Percentiles rank a stretch among this genome's conserved stretches.
Conservation (phyloP, 2,888 invertebrate genomes). For the Synanthedon tipuliformis region DNA sequence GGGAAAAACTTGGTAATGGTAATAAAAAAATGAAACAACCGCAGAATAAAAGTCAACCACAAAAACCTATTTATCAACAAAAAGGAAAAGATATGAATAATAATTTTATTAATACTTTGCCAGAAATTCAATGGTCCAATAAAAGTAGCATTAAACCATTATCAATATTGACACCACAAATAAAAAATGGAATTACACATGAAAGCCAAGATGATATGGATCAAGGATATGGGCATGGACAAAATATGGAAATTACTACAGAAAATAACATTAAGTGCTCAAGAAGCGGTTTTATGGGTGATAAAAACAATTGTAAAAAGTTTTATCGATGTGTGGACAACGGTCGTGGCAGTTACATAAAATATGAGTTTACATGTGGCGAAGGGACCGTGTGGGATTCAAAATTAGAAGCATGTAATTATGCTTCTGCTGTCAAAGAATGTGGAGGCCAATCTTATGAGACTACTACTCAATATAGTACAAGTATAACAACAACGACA, state of each 20-base stretch:
- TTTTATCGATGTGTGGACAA: conserved; percentile 75
- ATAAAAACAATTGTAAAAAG: conserved; percentile 68
- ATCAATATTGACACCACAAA: not conserved
- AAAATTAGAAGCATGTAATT: conserved; percentile 67
- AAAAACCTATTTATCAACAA: conserved; percentile 12
- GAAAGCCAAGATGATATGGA: not conserved
- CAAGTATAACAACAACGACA: conserved; percentile 6
- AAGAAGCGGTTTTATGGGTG: conserved; percentile 72
- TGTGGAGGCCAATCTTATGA: conserved; percentile 21
- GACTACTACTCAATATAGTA: conserved; percentile 6
- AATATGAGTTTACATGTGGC: conserved; percentile 69
- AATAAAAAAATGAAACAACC: no score
- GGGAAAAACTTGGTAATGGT: not conserved
- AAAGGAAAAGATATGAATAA: conserved; percentile 1
- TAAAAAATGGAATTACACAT: not conserved
- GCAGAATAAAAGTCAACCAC: conserved; percentile 19
- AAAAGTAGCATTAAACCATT: not conserved
- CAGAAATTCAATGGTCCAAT: not conserved
- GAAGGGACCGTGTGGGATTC: conserved; percentile 73
- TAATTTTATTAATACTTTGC: not conserved
- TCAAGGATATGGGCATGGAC: not conserved
- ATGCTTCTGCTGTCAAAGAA: conserved; percentile 59
- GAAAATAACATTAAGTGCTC: conserved; percentile 17
- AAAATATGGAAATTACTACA: not conserved
- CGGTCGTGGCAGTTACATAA: conserved; percentile 46